These are phyloP conservation scores for Drosophila mauritiana DNA, from an alignment of 1,140 invertebrate species.

Conservation along the genomic window DNA sequence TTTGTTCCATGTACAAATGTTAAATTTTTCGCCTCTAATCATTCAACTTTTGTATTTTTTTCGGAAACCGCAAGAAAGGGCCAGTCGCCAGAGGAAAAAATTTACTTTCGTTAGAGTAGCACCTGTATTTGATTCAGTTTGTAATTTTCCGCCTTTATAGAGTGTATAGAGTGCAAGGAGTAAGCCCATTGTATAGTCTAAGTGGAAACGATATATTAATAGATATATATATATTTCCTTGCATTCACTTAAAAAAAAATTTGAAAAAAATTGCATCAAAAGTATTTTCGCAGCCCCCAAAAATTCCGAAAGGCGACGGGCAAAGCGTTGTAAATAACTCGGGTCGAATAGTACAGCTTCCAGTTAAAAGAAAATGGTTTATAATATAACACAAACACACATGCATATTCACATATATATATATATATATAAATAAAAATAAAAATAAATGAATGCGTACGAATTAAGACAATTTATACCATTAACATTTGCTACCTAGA, in stretches of 20 bases:
- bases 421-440: not conserved
- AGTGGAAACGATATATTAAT: not conserved
- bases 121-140: too few species aligned
- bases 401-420: not conserved
- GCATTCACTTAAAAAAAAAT: not conserved
- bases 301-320: not conserved
- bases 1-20: slow-evolving; percentile 8
- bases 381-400: not conserved
- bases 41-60: slow-evolving; percentile 3
- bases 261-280: not conserved
- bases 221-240: slow-evolving; percentile 2
- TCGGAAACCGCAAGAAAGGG: not conserved
- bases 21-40: not conserved
- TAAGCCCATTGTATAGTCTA: slow-evolving; percentile 11
- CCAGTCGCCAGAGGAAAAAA: not conserved
- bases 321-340: slow-evolving; percentile 15
- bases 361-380: slow-evolving; percentile 8
- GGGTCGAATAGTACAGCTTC: slow-evolving; percentile 17
- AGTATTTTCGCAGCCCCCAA: slow-evolving; percentile 12
- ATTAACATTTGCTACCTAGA: slow-evolving; percentile 14
- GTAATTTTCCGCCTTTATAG: too few species aligned
- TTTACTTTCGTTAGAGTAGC: not conserved
- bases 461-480: slow-evolving; percentile 17
- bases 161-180: slow-evolving; percentile 6
- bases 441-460: slow-evolving; percentile 7